Evolutionary conservation across 2,797 vertebrate species (phyloP).

Genomic region (Oryzias dopingdopingensis): DNA sequence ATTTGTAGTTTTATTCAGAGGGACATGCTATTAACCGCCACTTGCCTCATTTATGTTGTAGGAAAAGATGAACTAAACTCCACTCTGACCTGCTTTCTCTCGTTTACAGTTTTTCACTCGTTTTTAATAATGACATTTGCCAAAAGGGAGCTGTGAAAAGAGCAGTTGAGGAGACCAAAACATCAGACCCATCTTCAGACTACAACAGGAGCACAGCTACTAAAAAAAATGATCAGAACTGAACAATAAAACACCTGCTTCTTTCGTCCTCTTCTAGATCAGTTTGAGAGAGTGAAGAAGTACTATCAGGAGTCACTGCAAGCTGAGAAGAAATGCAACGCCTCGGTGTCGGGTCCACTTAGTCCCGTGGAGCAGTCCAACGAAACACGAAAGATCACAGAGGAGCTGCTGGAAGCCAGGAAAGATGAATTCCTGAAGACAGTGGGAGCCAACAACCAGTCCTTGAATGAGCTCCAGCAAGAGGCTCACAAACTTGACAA

Average conservation of each 20-base stretch:
- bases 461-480: slow-evolving; percentile 74
- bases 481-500: slow-evolving; percentile 66
- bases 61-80: not conserved
- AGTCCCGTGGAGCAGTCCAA: slow-evolving; percentile 70
- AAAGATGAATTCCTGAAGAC: slow-evolving; percentile 60
- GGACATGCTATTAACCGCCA: too few relatives aligned
- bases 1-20: too few relatives aligned
- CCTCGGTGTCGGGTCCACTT: slow-evolving; percentile 58
- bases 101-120: too few relatives aligned
- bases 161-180: too few relatives aligned
- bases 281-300: slow-evolving; percentile 75
- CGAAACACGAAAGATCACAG: slow-evolving; percentile 20
- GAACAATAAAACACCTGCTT: too few relatives aligned
- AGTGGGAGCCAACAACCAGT: slow-evolving; percentile 69
- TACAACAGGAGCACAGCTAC: too few relatives aligned
- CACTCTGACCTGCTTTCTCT: not conserved
- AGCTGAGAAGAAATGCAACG: slow-evolving; percentile 68
- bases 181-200: too few relatives aligned
- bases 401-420: slow-evolving; percentile 59
- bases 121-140: too few relatives aligned
- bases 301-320: slow-evolving; percentile 68
- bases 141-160: too few relatives aligned
- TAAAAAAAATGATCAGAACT: too few relatives aligned
- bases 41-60: too few relatives aligned
- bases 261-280: slow-evolving; percentile 69